phyloP scores from a whole-genome alignment of 2,113 vertebrate genomes.

The Cottus gobio region DNA sequence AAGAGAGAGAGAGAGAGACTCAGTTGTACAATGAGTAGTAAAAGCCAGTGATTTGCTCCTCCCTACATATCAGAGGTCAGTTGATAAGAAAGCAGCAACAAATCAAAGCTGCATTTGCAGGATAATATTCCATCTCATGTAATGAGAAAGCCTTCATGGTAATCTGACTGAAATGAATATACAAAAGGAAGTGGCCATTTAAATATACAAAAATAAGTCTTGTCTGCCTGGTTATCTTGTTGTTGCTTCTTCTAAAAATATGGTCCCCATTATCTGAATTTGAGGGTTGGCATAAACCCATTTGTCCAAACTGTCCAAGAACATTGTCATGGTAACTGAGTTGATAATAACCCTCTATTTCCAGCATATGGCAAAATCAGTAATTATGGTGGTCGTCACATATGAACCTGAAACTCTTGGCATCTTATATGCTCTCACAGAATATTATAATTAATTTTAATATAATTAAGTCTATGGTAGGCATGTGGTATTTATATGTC shows the following conservation, averaged over 20 bases:
- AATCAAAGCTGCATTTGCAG: not conserved
- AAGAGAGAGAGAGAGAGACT: not conserved
- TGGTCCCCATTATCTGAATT: not conserved
- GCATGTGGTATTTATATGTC: not conserved
- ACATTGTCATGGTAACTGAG: not conserved
- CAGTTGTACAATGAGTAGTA: not conserved
- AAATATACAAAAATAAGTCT: not conserved
- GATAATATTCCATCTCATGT: not conserved
- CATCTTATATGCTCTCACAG: not conserved
- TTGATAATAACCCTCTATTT: not conserved
- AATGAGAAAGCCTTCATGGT: not conserved
- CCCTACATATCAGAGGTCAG: slow-evolving; percentile 12
- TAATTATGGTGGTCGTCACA: not conserved
- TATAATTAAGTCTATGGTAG: not conserved
- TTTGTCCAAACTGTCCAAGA: slow-evolving; percentile 6
- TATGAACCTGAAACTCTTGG: not conserved
- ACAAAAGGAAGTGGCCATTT: not conserved
- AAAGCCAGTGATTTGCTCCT: slow-evolving; percentile 25
- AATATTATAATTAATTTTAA: too few species aligned
- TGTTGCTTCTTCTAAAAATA: not conserved
- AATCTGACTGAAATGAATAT: not conserved
- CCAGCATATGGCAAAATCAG: not conserved
- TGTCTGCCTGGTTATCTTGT: not conserved
- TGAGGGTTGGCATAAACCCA: not conserved
- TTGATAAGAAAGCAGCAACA: slow-evolving; percentile 16